phyloP scores from a whole-genome alignment of 1,140 invertebrate species.

The Trichogramma pretiosum region DNA sequence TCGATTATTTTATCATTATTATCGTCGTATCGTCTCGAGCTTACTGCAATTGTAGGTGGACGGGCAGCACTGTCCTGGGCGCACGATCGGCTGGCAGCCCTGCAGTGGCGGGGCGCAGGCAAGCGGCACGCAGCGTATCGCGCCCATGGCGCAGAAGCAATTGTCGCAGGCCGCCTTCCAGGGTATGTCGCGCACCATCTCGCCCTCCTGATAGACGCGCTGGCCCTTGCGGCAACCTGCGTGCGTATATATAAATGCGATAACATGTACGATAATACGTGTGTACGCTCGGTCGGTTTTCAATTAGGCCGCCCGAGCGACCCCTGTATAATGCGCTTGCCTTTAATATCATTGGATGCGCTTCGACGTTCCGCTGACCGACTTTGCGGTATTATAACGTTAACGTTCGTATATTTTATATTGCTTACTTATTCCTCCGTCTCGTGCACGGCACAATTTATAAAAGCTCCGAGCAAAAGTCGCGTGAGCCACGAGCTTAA shows the following conservation, averaged over 20 bases:
- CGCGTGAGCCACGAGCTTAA: slow-evolving; percentile 16
- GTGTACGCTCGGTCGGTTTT: not conserved
- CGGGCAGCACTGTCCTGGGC: slow-evolving; percentile 72
- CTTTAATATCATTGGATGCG: no score
- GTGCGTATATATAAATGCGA: no score
- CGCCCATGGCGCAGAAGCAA: slow-evolving; percentile 72
- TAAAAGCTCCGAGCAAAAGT: slow-evolving; percentile 6
- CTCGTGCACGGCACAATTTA: no score
- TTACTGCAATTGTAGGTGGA: slow-evolving; percentile 72
- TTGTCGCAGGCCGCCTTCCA: slow-evolving; percentile 58
- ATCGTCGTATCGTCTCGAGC: slow-evolving; percentile 26
- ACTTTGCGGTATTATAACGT: no score
- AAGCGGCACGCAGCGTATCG: slow-evolving; percentile 64
- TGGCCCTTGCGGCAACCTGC: slow-evolving; percentile 59
- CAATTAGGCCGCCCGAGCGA: not conserved
- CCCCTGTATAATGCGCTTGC: no score
- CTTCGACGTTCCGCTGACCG: no score
- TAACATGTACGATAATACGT: slow-evolving; percentile 5
- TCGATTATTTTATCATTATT: no score
- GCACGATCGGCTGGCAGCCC: slow-evolving; percentile 67
- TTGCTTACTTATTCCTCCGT: no score
- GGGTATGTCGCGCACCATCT: slow-evolving; percentile 56
- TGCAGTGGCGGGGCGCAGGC: slow-evolving; percentile 64
- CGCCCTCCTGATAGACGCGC: slow-evolving; percentile 59
- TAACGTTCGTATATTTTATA: no score